Percentiles rank a stretch among this genome's conserved stretches.
phyloP scores from a whole-genome alignment of 2,113 vertebrate species.

The Hippocampus zosterae region DNA sequence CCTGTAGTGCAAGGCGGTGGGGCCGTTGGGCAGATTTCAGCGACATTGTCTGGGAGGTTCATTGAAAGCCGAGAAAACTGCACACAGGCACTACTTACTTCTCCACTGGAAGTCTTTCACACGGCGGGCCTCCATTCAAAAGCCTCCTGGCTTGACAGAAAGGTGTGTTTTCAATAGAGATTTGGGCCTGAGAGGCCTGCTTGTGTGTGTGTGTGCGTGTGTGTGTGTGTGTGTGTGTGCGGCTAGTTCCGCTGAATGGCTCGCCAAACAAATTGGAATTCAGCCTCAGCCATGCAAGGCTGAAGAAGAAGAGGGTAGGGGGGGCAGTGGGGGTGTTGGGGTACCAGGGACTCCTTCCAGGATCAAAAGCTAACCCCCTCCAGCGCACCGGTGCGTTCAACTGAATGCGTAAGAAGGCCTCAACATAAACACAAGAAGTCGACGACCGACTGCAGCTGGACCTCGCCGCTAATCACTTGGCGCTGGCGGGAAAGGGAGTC shows the following conservation, averaged over 20 bases:
- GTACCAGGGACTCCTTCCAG: slow-evolving; percentile 54
- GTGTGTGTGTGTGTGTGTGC: not conserved
- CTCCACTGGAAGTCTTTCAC: slow-evolving; percentile 58
- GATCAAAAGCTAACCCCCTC: slow-evolving; percentile 63
- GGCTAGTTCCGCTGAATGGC: slow-evolving; percentile 41
- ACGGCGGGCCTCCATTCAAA: slow-evolving; percentile 56
- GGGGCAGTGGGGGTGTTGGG: slow-evolving; percentile 8
- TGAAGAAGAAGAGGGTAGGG: slow-evolving; percentile 3
- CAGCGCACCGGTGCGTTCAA: slow-evolving; percentile 48
- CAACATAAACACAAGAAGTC: slow-evolving; percentile 68
- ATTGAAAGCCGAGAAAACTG: slow-evolving; percentile 54
- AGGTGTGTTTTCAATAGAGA: slow-evolving; percentile 72
- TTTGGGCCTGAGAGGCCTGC: not conserved
- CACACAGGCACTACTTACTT: slow-evolving; percentile 57
- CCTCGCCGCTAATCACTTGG: slow-evolving; percentile 60
- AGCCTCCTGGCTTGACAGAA: slow-evolving; percentile 60
- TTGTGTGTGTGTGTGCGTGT: slow-evolving; percentile 20
- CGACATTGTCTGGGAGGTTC: slow-evolving; percentile 52
- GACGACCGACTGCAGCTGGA: slow-evolving; percentile 51
- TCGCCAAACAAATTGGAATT: slow-evolving; percentile 57
- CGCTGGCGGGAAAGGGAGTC: not conserved
- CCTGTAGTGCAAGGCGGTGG: slow-evolving; percentile 25
- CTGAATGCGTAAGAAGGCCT: slow-evolving; percentile 63
- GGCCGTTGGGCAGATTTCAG: slow-evolving; percentile 52
- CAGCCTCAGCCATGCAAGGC: slow-evolving; percentile 34